Base-by-base conservation (phyloP, 2,888 invertebrate genomes). In the Mythimna lalbum region DNA sequence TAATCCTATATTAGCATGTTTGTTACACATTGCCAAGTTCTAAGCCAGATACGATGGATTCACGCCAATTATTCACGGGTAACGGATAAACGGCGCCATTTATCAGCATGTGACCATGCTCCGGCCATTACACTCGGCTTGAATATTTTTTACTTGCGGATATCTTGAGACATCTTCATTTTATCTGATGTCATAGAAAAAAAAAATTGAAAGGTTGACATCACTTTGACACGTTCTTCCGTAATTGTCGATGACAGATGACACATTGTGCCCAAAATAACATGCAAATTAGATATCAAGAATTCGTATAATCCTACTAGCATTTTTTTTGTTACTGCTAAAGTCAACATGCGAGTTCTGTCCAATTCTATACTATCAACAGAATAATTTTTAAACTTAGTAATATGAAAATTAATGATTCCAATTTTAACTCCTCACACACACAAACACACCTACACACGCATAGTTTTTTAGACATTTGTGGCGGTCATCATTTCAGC, bases 241-340 rank as follows among this genome's bases (percentile, higher is more conserved):
- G 65, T 75, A 63, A 56, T 64, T 39, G 21, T 9, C 23, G 55
- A 43, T 79, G 59, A 79, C 14, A 27, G 57, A 79, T 63, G 53
- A 66, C 55, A 70, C 59, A 74, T 73, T 78, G 76, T 75, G 66
- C 36, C 65, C 33, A 52, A 82, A 84, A 77, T 85, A 70, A 75
- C 68, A 81, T 83, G 74, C 77, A 78, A 73, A 84, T 77, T 62
- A 50, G 53, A 56, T 75, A 63, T 52, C 33, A 60, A 62, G 63
- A 66, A 74, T 72, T 70, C 56, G 62, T 73, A 33, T 62, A 64
- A 65, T 72, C 56, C 31, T 55, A 27, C 19, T 49, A 55, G 62
- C 12, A 5, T 64, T 55, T 9, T 27, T 64, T 50, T 69, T 57
- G 12, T 62, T 63, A 10, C 36, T 67, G 6, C 21, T 67, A 49